Evolutionary conservation across 2,113 vertebrate species (phyloP).

Genomic region (Hippocampus guttulatus): DNA sequence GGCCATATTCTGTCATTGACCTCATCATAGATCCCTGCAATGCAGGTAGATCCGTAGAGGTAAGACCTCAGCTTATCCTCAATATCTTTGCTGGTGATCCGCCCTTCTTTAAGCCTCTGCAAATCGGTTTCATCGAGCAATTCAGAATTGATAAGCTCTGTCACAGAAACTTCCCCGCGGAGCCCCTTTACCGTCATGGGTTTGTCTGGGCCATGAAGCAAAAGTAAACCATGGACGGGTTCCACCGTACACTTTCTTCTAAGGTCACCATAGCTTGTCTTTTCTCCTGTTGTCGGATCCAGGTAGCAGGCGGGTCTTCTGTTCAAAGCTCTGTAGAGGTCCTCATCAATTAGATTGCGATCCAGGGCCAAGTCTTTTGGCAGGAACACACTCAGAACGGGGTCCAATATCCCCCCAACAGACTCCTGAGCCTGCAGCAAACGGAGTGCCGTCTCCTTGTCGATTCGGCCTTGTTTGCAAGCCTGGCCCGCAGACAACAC

Average conservation of each 20-base stretch:
- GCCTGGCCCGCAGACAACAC: slow-evolving; percentile 85
- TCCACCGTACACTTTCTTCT: slow-evolving; percentile 81
- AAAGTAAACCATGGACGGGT: slow-evolving; percentile 81
- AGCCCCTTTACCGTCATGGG: slow-evolving; percentile 81
- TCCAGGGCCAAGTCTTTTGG: slow-evolving; percentile 86
- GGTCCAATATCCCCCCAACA: slow-evolving; percentile 88
- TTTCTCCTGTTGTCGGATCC: slow-evolving; percentile 80
- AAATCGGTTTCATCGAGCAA: slow-evolving; percentile 79
- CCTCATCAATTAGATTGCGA: slow-evolving; percentile 87
- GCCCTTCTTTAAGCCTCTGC: slow-evolving; percentile 74
- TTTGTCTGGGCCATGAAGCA: slow-evolving; percentile 78
- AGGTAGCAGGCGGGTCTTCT: slow-evolving; percentile 84
- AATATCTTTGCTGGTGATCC: slow-evolving; percentile 80
- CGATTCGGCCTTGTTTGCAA: slow-evolving; percentile 82
- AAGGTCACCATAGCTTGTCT: slow-evolving; percentile 83
- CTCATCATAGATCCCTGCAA: slow-evolving; percentile 96
- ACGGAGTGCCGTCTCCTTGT: slow-evolving; percentile 80
- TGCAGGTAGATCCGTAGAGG: slow-evolving; percentile 87
- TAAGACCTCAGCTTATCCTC: slow-evolving; percentile 85
- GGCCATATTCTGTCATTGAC: slow-evolving; percentile 84
- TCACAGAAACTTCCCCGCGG: slow-evolving; percentile 75
- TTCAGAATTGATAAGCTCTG: slow-evolving; percentile 75
- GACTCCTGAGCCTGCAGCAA: slow-evolving; percentile 88
- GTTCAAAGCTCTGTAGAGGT: slow-evolving; percentile 83
- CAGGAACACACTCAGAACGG: slow-evolving; percentile 86